phyloP scores from a whole-genome alignment of 2,797 vertebrate species.

The Phyllotis vaccarum region DNA sequence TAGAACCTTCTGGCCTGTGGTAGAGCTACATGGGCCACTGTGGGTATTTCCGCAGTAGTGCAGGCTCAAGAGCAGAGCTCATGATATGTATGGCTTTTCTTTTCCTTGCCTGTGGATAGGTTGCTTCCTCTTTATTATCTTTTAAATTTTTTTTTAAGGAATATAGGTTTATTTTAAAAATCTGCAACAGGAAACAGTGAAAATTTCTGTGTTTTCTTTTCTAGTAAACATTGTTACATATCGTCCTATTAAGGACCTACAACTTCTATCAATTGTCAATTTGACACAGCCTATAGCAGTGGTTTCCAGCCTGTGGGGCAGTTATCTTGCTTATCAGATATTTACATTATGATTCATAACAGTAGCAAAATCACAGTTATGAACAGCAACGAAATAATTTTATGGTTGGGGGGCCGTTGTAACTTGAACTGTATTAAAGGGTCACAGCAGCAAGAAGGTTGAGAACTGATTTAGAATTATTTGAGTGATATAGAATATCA shows the following conservation, averaged over 20 bases:
- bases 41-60: neutral
- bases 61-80: neutral
- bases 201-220: constrained; percentile 35
- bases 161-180: constrained; percentile 59
- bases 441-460: neutral
- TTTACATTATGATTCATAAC: neutral
- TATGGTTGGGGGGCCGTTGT: neutral
- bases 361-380: neutral
- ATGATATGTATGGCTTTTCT: neutral
- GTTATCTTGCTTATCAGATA: neutral
- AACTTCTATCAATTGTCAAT: neutral
- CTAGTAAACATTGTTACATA: neutral
- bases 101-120: neutral
- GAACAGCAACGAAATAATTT: neutral
- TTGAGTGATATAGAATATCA: neutral
- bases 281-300: neutral
- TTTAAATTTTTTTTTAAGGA: constrained; percentile 49
- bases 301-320: neutral
- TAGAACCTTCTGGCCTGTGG: neutral
- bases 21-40: neutral
- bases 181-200: neutral
- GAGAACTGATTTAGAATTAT: no score
- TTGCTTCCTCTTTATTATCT: constrained; percentile 45
- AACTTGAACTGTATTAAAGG: neutral
- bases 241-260: constrained; percentile 19